Percentiles rank a stretch among this genome's conserved stretches.
phyloP scores from a whole-genome alignment of 2,888 invertebrate species.

The Cyrtodaria siliqua region DNA sequence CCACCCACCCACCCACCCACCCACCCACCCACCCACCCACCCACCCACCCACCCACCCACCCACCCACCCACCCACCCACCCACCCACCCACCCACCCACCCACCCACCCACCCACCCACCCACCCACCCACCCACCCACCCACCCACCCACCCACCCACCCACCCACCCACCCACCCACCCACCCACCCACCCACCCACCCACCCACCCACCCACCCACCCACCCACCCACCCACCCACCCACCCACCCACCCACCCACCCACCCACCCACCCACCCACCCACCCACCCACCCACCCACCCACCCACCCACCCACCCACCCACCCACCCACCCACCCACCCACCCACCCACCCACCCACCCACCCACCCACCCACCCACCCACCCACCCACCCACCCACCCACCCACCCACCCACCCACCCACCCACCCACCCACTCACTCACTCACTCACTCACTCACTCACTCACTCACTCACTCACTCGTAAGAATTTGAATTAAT shows the following conservation, averaged over 20 bases:
- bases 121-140: constrained; percentile 3
- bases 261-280: constrained; percentile 3
- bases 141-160: constrained; percentile 3
- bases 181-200: constrained; percentile 3
- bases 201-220: constrained; percentile 3
- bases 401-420: too few relatives aligned
- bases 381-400: too few relatives aligned
- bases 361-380: too few relatives aligned
- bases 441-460: too few relatives aligned
- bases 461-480: too few relatives aligned
- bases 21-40: constrained; percentile 3
- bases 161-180: constrained; percentile 3
- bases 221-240: neutral
- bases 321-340: too few relatives aligned
- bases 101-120: constrained; percentile 3
- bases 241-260: constrained; percentile 3
- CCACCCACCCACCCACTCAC: too few relatives aligned
- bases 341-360: too few relatives aligned
- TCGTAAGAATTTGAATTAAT: too few relatives aligned
- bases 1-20: constrained; percentile 3
- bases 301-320: neutral
- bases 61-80: constrained; percentile 3
- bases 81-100: constrained; percentile 3
- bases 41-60: constrained; percentile 3
- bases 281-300: constrained; percentile 3